These are phyloP conservation scores for Melieria picta DNA, from an alignment of 2,888 invertebrate genomes.

Conservation along the genomic window DNA sequence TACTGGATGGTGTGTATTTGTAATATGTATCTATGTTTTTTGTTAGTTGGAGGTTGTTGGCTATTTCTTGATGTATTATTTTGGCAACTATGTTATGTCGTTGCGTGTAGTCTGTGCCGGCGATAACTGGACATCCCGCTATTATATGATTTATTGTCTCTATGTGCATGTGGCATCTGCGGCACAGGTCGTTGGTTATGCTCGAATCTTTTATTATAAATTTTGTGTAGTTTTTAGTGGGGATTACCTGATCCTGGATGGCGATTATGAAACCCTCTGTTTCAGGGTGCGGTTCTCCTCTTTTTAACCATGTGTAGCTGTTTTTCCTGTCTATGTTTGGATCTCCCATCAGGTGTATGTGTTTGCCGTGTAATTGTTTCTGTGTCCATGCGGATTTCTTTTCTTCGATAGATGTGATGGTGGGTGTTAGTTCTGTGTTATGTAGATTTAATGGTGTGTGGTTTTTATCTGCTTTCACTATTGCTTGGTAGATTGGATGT, in stretches of 20 bases:
- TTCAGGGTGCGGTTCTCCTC: not conserved
- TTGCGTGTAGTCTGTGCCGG: not conserved
- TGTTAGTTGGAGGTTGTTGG: no score
- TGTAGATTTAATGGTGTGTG: no score
- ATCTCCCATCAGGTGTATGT: no score
- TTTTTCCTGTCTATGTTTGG: no score
- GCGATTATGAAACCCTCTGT: conserved; percentile 15
- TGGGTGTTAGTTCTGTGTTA: no score
- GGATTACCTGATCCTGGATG: conserved; percentile 13
- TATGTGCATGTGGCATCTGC: not conserved
- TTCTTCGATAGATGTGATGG: no score
- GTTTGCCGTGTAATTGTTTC: no score
- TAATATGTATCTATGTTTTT: not conserved
- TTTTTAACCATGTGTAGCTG: not conserved
- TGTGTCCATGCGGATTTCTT: no score
- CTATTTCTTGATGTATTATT: not conserved
- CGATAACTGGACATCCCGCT: not conserved
- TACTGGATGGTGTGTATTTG: conserved; percentile 3
- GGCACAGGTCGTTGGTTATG: not conserved
- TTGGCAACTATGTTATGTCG: conserved; percentile 3
- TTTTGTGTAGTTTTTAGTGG: conserved; percentile 11
- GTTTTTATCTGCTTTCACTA: no score
- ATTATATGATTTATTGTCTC: not conserved
- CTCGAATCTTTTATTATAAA: not conserved
- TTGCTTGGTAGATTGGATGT: no score